Percentiles rank a stretch among this genome's conserved stretches.
phyloP scores from a whole-genome alignment of 2,888 invertebrate species.

The Megaustenia siamemsis region DNA sequence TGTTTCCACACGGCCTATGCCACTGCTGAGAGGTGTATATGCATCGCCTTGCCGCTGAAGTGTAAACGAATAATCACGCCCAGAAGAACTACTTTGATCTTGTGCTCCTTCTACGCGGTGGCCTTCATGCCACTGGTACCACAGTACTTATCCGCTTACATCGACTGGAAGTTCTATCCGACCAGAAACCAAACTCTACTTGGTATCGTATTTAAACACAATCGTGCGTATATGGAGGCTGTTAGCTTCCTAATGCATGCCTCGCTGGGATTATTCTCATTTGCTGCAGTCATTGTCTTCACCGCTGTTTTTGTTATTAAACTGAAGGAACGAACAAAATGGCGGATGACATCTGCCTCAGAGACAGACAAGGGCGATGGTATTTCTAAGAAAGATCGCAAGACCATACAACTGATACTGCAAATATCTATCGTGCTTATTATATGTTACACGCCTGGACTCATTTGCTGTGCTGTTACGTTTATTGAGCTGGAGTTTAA shows the following conservation, averaged over 20 bases:
- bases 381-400: slow-evolving; percentile 3
- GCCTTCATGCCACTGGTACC: neutral
- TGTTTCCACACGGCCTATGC: slow-evolving; percentile 7
- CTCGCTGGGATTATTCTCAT: neutral
- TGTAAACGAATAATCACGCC: no score
- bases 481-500: neutral
- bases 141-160: neutral
- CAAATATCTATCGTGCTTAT: neutral
- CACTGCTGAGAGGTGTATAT: no score
- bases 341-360: neutral
- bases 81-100: neutral
- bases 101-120: neutral
- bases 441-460: slow-evolving; percentile 5
- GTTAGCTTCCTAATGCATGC: neutral
- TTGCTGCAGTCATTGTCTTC: slow-evolving; percentile 19
- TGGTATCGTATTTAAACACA: neutral
- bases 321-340: neutral
- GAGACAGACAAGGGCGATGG: neutral
- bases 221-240: neutral
- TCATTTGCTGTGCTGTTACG: neutral
- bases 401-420: slow-evolving; percentile 3
- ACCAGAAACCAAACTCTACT: neutral
- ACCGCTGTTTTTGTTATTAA: neutral
- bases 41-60: no score
- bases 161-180: no score